Evolutionary conservation across 2,113 vertebrate species (phyloP).

Genomic region (Brachypteracias leptosomus): DNA sequence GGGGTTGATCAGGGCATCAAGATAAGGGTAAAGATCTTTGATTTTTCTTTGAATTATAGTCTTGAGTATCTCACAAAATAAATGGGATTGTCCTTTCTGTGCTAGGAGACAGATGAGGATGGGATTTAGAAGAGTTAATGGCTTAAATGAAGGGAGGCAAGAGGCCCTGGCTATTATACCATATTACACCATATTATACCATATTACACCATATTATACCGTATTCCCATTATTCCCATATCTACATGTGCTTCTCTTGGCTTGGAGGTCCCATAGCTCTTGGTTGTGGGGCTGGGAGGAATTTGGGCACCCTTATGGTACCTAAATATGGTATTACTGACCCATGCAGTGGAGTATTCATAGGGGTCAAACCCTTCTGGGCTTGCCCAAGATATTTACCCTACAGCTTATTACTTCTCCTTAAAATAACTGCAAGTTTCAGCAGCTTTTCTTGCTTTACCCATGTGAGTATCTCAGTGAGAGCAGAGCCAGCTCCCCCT

Average conservation of each 20-base stretch:
- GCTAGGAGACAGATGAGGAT: not conserved
- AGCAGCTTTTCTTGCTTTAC: not conserved
- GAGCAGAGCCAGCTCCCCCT: not conserved
- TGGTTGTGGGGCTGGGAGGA: not conserved
- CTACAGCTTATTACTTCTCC: not conserved
- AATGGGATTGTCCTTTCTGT: not conserved
- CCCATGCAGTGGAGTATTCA: fast-evolving
- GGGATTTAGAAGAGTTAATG: not conserved
- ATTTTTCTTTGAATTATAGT: not conserved
- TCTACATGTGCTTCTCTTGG: not conserved
- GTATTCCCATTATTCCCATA: too few relatives aligned
- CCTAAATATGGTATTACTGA: not conserved
- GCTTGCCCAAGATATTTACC: not conserved
- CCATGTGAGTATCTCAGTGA: fast-evolving
- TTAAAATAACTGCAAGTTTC: not conserved
- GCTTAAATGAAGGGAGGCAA: not conserved
- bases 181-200: not conserved
- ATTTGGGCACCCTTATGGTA: not conserved
- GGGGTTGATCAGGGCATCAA: not conserved
- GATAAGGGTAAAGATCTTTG: not conserved
- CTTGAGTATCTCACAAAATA: not conserved
- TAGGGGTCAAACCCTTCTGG: not conserved
- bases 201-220: too few relatives aligned
- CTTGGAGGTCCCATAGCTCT: not conserved
- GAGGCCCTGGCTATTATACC: not conserved